Base-by-base conservation (phyloP, 2,797 vertebrate genomes). In the Sebastes nivosus region DNA sequence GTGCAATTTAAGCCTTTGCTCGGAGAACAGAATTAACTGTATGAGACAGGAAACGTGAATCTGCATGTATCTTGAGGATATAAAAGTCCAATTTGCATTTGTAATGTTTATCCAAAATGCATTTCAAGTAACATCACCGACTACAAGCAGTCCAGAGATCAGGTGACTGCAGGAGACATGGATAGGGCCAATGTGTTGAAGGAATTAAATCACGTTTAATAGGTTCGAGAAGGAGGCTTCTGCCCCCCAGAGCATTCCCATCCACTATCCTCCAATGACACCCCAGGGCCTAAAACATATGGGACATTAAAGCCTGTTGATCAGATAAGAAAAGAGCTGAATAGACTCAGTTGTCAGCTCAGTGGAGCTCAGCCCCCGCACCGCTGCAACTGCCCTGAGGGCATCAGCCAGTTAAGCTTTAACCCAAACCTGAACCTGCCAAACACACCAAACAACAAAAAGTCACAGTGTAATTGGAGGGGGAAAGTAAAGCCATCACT, bases 341-440 rank as follows among this genome's bases (percentile, higher is more conserved):
- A 67, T 27, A 13, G 59, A 80, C 16, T 64, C 22, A 34, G 22
- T 22, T 69, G 71, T 73, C 52, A 74, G 80, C 57, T 67, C 42
- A 57, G 29, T 60, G 36, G 72, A 32, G 34, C 22, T 60, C 54
- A 22, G 58, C 42, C 46, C n/a, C 59, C 30, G 18, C 27, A 34
- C 5, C 7, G 64, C 74, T 61, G 69, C 54, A 46, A 46, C n/a
- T 58, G 2, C 25, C 69, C 72, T 59, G 68, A 77, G 64, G 71
- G 34, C 4, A 32, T 58, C 42, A 38, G 46, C 50, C 55, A 50
- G 4, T 38, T 24, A 27, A 66, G 29, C 24, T 83, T 78, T 75
- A 66, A 61, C 32, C 34, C 32, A 25, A 67, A 50, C 7, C 46
- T 75, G 72, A 58, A 78, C 67, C 18, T 72, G 30, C 22, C 50